Base-by-base conservation (phyloP, 2,113 vertebrate species). In the Atractosteus spatula region DNA sequence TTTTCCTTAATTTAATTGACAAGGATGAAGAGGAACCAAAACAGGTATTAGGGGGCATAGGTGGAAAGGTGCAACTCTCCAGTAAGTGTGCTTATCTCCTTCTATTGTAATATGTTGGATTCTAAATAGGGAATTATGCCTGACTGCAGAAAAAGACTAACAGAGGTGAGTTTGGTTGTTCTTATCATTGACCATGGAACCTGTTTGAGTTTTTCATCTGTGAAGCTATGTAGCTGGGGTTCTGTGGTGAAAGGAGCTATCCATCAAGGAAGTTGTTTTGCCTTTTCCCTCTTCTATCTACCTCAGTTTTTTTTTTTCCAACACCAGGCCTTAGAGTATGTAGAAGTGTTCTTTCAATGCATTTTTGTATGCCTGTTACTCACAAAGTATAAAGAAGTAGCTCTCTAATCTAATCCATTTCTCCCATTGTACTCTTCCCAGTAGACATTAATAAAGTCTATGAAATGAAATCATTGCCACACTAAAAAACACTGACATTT, bases 111-210 rank as follows among this genome's bases (percentile, higher is more conserved):
- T 13, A 66, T 42, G 17, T 55, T 73, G 45, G 66, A 62, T 68
- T 73, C 62, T 73, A 68, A 73, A 73, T 68, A 54, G 54, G 72
- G 68, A 73, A 73, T 73, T 62, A 73, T 62, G 41, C 45, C 66
- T 59, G 17, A 29, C 57, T 17, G 62, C 44, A 73, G 44, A 55
- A 44, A 43, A 51, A 41, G 66, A 42, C 62, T 73, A 43, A 68
- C 72, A 62, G 43, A 41, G 71, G 64, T 62, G 56, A 16, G 62
- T 68, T 62, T 62, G 43, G n/a, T 14, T 17, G 45, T 68, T 61
- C 71, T 65, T 67, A 73, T 67, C 71, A 47, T 8, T 65, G 59
- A 42, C 17, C 65, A 41, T 67, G 55, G 66, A 73, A 68, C 16
- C 6, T 42, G 13, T 41, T 41, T 6, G 14, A 7, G 47, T 7